phyloP scores from a whole-genome alignment of 1,140 invertebrate species.

The Branchinecta lindahli region DNA sequence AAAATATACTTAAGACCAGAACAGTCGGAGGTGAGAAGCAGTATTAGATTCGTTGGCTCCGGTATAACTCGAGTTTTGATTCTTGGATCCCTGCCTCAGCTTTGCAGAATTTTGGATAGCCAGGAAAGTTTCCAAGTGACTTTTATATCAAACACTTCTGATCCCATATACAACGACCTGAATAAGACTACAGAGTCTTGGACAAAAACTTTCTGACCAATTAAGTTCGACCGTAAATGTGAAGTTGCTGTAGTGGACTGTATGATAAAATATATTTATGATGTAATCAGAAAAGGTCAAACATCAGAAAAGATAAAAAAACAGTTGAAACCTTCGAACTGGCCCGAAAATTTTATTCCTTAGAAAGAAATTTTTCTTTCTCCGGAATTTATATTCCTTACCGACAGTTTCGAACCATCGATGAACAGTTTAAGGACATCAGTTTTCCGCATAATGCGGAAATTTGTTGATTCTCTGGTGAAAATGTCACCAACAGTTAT shows the following conservation, averaged over 20 bases:
- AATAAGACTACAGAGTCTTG: background rate
- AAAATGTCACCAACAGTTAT: no score
- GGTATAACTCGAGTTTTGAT: background rate
- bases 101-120: background rate
- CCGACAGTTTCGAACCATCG: background rate
- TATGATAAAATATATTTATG: background rate
- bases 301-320: no score
- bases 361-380: background rate
- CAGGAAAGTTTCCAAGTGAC: background rate
- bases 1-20: background rate
- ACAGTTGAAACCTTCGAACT: background rate
- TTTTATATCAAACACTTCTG: background rate
- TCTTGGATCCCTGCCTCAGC: background rate
- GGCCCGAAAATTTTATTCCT: background rate
- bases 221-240: background rate
- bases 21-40: background rate
- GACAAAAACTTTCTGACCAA: background rate
- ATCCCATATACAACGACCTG: slow-evolving; percentile 1
- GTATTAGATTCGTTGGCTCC: background rate
- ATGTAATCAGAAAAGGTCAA: background rate
- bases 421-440: background rate
- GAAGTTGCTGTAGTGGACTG: background rate
- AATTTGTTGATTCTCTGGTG: no score
- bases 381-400: background rate
- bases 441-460: background rate